A percentile compares a stretch with the other conserved stretches of the same genome.
phyloP scores from a whole-genome alignment of 2,797 vertebrate species.

The Picus viridis region DNA sequence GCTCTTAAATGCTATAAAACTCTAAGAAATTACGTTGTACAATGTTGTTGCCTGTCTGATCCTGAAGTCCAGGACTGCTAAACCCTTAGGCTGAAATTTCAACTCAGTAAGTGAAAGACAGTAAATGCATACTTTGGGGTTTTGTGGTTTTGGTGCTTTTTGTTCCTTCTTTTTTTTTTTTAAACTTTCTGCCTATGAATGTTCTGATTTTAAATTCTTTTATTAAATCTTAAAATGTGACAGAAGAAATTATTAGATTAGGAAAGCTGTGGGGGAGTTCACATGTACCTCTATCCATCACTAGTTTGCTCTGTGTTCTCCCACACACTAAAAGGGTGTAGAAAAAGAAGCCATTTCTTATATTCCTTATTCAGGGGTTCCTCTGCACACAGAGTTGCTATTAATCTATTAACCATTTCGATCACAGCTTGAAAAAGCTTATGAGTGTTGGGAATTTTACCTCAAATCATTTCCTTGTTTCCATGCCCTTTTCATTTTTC shows the following conservation, averaged over 20 bases:
- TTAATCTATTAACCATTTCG: constrained; percentile 20
- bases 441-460: background rate
- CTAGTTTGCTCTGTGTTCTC: background rate
- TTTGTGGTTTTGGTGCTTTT: too few species aligned
- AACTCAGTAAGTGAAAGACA: background rate
- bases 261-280: constrained; percentile 6
- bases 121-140: background rate
- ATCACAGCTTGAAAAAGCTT: background rate
- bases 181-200: background rate
- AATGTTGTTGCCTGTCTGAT: background rate
- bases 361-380: background rate
- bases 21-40: background rate
- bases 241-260: background rate
- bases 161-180: too few species aligned
- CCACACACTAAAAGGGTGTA: background rate
- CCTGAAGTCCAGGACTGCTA: background rate
- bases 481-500: background rate
- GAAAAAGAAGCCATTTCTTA: background rate
- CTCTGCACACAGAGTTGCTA: background rate
- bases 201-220: background rate
- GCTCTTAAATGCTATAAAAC: background rate
- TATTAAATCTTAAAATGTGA: background rate
- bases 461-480: background rate
- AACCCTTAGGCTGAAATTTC: background rate
- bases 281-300: background rate